These are phyloP conservation scores for Arion vulgaris DNA, from an alignment of 1,140 invertebrate species.

Conservation along the genomic window DNA sequence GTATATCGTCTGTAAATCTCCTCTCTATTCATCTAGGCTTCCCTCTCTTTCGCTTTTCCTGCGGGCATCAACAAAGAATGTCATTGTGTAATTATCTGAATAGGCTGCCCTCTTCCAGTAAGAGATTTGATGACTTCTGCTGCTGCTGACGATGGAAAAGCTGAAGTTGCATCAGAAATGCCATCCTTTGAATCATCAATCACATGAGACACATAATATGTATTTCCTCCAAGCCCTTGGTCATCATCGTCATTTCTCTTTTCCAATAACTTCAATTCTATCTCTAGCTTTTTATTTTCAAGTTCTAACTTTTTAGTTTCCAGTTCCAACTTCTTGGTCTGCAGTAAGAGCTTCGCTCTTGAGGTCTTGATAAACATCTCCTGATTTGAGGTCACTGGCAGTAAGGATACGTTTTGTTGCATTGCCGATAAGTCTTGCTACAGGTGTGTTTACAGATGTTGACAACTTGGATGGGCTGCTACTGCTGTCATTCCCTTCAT, in stretches of 20 bases:
- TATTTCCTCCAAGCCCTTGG: not conserved
- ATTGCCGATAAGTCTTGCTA: constrained; percentile 27
- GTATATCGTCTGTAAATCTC: no score
- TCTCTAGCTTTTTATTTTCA: constrained; percentile 31
- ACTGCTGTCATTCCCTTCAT: not conserved
- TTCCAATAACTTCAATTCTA: constrained; percentile 32
- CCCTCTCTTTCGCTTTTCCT: no score
- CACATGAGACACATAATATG: constrained; percentile 36
- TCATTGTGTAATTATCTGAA: constrained; percentile 38
- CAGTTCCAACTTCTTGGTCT: constrained; percentile 31
- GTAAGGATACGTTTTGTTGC: constrained; percentile 29
- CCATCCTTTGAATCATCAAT: constrained; percentile 30
- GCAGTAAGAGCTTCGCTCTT: constrained; percentile 16
- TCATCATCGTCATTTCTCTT: constrained; percentile 26
- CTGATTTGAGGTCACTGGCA: not conserved
- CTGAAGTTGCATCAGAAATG: not conserved
- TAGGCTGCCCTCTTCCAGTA: constrained; percentile 20
- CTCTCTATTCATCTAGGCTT: no score
- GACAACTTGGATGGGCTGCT: not conserved
- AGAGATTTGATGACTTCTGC: constrained; percentile 37
- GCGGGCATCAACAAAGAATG: no score
- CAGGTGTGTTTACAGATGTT: not conserved
- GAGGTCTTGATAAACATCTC: constrained; percentile 7
- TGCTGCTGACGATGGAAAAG: constrained; percentile 22
- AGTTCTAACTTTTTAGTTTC: constrained; percentile 31